A percentile compares a stretch with the other conserved stretches of the same genome.
Conservation (phyloP, 2,113 vertebrate species). For the Okapia johnstoni region DNA sequence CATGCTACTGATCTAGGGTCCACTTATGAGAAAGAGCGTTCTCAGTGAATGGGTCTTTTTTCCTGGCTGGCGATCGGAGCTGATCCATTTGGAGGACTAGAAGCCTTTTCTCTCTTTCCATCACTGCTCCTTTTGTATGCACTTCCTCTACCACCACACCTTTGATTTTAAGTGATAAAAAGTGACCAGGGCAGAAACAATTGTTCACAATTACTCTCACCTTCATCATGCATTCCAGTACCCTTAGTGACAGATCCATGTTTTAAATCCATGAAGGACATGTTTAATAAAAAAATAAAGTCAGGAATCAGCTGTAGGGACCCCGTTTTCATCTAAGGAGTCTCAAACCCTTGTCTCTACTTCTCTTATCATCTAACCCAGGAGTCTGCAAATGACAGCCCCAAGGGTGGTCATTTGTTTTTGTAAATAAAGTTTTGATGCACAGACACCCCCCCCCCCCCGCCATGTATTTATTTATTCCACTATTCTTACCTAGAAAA, state of each 20-base stretch:
- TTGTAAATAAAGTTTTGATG: not conserved
- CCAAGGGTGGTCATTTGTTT: not conserved
- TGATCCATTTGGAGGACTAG: rapidly evolving
- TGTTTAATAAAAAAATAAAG: not conserved
- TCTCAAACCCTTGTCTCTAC: not conserved
- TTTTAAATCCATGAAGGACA: not conserved
- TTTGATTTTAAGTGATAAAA: not conserved
- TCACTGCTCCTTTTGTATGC: not conserved
- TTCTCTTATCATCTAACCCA: not conserved
- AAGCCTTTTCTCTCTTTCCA: not conserved
- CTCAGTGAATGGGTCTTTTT: not conserved
- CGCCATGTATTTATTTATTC: not conserved
- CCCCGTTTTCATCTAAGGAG: not conserved
- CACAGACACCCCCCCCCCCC: not conserved
- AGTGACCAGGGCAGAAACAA: not conserved
- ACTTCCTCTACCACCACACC: not conserved
- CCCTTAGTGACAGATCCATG: not conserved
- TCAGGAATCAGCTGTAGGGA: not conserved
- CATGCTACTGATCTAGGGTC: not conserved
- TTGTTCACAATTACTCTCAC: not conserved
- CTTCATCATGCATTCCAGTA: not conserved
- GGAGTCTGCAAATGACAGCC: not conserved
- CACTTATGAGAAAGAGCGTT: not conserved
- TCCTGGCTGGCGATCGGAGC: rapidly evolving
- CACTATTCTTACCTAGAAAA: not conserved